Base-by-base conservation (phyloP, 1,140 invertebrate genomes). In the Papilio glaucus region DNA sequence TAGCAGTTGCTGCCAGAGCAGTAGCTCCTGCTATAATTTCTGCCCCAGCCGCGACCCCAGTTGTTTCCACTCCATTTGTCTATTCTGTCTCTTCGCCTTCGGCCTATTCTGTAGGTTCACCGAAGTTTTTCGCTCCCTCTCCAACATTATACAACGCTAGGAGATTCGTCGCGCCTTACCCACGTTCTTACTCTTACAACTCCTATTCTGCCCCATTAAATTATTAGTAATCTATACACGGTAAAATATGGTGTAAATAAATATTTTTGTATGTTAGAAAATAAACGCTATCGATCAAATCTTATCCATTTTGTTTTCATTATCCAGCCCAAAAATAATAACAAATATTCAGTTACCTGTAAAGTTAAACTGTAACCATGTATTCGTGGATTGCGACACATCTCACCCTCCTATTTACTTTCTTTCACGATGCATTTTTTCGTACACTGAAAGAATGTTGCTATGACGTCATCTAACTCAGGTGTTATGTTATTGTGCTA, bases 1-100 rank as follows among this genome's bases (percentile, higher is more conserved):
- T 77, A 29, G 78, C 80, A 12, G 79, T 80, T 18, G 84, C 81
- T 45, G 74, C 80, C 1, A 33, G 12, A 2, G 29, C 29, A 6
- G 6, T 33, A 33, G 29, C 29, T 33, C 29, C 29, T 3, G 29
- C 29, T 49, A 41, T 49, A 45, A n/a, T 41, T 29, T 24, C 65
- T 33, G 42, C 42, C 5, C 29, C 37, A 18, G 61, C 15, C n/a
- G n/a, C 33, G 21, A 26, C 21, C 4, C n/a, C 61, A 63, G 61
- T 63, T 18, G 61, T 63, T 18, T 38, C 61, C 8, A 38, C 61
- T 18, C 61, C 61, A 18, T 33, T n/a, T n/a, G n/a, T 33, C 9
- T 24, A 15, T 18, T 29, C 65, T 0, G 8, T 69, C 13, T 12
- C 15, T 45, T 13, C 41, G 12, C 65, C 65, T 13, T 49, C 65